Evolutionary conservation across 2,113 vertebrate species (phyloP).

Genomic region (Albula goreensis): DNA sequence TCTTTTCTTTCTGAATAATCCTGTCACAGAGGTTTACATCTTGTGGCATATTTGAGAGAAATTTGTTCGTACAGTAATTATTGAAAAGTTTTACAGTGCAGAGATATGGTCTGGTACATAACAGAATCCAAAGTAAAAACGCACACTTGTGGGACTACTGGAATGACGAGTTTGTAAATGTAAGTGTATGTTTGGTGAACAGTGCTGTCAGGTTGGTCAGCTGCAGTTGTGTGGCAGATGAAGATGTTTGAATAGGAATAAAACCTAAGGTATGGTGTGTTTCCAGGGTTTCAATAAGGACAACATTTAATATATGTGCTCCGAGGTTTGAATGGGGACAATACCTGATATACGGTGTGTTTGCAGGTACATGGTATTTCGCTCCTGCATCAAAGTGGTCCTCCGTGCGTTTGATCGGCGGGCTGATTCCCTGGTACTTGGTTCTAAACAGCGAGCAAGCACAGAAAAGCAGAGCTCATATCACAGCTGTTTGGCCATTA

Average conservation of each 20-base stretch:
- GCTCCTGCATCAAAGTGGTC: slow-evolving; percentile 89
- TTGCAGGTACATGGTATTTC: slow-evolving; percentile 90
- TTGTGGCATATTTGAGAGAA: too few species aligned
- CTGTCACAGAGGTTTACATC: too few species aligned
- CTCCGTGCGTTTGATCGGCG: slow-evolving; percentile 77
- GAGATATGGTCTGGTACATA: too few species aligned
- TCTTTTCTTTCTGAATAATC: too few species aligned
- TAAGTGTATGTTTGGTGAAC: too few species aligned
- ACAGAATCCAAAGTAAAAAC: too few species aligned
- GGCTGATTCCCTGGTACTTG: slow-evolving; percentile 93
- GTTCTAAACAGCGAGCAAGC: slow-evolving; percentile 70
- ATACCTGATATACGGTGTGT: slow-evolving; percentile 96
- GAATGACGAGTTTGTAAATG: background rate
- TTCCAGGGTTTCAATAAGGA: slow-evolving; percentile 64
- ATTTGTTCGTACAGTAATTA: too few species aligned
- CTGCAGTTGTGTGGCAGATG: background rate
- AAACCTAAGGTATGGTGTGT: slow-evolving; percentile 96
- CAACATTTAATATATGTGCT: slow-evolving; percentile 87
- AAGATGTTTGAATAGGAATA: background rate
- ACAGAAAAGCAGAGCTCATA: background rate
- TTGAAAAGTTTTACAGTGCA: too few species aligned
- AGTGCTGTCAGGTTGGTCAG: too few species aligned
- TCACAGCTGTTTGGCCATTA: background rate
- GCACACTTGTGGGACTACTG: too few species aligned
- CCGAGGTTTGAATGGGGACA: background rate